Evolutionary conservation across 2,113 vertebrate genomes (phyloP), one percentile per base, ranked within the genome.

Genomic region (Prochilodus magdalenae): DNA sequence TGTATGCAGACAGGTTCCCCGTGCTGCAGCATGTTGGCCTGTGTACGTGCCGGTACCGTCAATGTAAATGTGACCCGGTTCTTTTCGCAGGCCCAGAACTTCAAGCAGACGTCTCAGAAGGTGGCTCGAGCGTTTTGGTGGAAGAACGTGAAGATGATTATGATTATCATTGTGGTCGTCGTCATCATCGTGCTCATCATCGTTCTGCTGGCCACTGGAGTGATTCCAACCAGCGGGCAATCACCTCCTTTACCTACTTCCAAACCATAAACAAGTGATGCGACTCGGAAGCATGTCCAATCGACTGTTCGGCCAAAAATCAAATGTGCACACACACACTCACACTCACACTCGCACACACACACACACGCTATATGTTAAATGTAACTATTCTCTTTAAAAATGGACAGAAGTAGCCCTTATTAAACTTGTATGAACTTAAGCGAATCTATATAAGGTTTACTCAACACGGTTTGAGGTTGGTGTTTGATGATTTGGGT

Each of bases 61-160:
- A 7, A 10, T 20, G 53, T 55, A 14, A 5, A 22, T 55, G 20
- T 22, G 20, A 20, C 20, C 5, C 53, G 4, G 14, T 20, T 16
- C 20, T 18, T 6, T 22, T 74, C 16, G 1, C 92, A 98, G 97
- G 97, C 97, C 0, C 96, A 99, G 86, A 94, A 97, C 92, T 98
- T 98, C 92, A 96, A 96, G 91, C 96, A 97, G 0, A 97, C 96
- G 0, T 96, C 97, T 0, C 95, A 96, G 90, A 98, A 97, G 87
- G 93, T 99, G 88, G 95, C 96, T 0, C 95, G 96, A 0, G 92
- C 94, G 44, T 97, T 96, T 93, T 98, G 97, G 97, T 98, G 97
- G 97, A 97, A 97, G 91, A 98, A 98, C 0, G 88, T 94, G 73
- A 99, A 98, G 94, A 91, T 98, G 91, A 88, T 97, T 0, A 59